Conservation (phyloP, 2,113 vertebrate genomes). For the Holacanthus passer region DNA sequence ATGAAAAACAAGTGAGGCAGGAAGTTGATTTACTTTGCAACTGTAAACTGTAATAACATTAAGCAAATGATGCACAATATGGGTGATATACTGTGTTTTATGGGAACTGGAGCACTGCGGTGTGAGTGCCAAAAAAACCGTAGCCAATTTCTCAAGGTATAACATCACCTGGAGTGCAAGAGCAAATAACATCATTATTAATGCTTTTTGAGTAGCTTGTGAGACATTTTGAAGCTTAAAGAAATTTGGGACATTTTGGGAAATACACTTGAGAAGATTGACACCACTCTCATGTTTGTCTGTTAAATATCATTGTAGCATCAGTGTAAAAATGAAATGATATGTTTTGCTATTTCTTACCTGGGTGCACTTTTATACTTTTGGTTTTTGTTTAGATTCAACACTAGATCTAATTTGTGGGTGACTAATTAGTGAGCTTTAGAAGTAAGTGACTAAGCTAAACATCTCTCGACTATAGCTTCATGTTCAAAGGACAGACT, state of each 20-base stretch:
- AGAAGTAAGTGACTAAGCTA: not conserved
- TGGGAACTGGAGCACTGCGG: not conserved
- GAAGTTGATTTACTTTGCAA: not conserved
- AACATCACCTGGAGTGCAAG: not conserved
- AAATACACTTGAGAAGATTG: too few species aligned
- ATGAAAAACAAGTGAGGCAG: not conserved
- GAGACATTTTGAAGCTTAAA: not conserved
- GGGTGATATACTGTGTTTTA: not conserved
- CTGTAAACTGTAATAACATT: conserved; percentile 1
- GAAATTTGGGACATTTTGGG: not conserved
- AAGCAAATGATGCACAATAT: not conserved
- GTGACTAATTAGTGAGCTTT: not conserved
- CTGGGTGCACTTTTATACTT: too few species aligned
- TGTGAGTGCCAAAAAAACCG: not conserved
- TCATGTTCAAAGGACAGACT: not conserved
- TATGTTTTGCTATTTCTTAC: too few species aligned
- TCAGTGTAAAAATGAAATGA: too few species aligned
- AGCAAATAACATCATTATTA: not conserved
- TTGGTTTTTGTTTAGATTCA: not conserved
- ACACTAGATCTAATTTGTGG: not conserved
- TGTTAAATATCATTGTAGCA: not conserved
- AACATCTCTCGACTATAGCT: not conserved
- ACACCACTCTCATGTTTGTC: too few species aligned
- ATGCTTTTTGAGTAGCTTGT: not conserved
- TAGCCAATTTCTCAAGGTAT: not conserved